Conservation (phyloP, 1,140 invertebrate genomes). For the Leptonema lineaticorne region DNA sequence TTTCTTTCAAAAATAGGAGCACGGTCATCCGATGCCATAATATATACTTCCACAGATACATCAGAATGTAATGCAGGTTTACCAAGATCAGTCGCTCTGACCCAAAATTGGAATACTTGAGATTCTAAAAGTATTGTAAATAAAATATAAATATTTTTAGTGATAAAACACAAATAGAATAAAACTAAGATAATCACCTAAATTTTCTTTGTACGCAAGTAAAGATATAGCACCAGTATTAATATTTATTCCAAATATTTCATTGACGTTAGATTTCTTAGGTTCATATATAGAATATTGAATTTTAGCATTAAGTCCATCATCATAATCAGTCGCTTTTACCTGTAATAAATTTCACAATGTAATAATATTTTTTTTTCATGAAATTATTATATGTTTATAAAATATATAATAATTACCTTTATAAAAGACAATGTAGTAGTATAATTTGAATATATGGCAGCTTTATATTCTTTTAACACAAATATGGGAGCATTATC, state of each 20-base stretch:
- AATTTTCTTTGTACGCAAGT: slow-evolving; percentile 58
- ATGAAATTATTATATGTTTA: slow-evolving; percentile 9
- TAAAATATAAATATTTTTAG: slow-evolving; percentile 16
- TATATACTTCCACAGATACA: slow-evolving; percentile 76
- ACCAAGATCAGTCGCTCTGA: slow-evolving; percentile 80
- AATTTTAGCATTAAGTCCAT: slow-evolving; percentile 66
- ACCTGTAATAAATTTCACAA: slow-evolving; percentile 47
- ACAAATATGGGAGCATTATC: slow-evolving; percentile 84
- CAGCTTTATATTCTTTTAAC: slow-evolving; percentile 76
- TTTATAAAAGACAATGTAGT: slow-evolving; percentile 67
- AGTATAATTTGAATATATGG: slow-evolving; percentile 65
- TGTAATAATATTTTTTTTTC: not conserved
- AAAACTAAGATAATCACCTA: slow-evolving; percentile 52
- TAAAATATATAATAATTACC: slow-evolving; percentile 50
- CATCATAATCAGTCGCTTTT: slow-evolving; percentile 70
- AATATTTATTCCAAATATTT: slow-evolving; percentile 67
- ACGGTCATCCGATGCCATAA: slow-evolving; percentile 68
- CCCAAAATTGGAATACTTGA: slow-evolving; percentile 85
- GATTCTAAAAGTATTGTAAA: slow-evolving; percentile 60
- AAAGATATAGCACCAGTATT: slow-evolving; percentile 70
- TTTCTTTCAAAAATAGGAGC: slow-evolving; percentile 73
- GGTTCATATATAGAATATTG: slow-evolving; percentile 74
- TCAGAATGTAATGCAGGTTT: slow-evolving; percentile 68
- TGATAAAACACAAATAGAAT: not conserved
- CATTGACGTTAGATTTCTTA: slow-evolving; percentile 58